These are phyloP conservation scores for Vombatus ursinus DNA, from an alignment of 2,113 vertebrate species.

Conservation along the genomic window DNA sequence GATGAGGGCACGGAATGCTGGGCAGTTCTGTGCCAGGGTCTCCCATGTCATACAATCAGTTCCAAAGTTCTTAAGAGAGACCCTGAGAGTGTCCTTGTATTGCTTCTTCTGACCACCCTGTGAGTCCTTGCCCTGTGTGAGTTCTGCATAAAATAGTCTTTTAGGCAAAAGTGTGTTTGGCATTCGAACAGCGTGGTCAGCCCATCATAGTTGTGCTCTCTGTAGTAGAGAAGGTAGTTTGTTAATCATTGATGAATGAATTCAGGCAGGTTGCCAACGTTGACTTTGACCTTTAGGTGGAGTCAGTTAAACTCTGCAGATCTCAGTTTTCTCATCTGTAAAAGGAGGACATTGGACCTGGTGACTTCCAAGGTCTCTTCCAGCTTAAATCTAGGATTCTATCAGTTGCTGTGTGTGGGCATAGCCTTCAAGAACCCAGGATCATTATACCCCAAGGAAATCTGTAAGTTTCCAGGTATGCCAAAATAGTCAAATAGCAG, in stretches of 20 bases:
- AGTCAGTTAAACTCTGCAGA: neutral
- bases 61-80: too few species aligned
- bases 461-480: neutral
- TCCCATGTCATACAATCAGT: too few species aligned
- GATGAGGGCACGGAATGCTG: too few species aligned
- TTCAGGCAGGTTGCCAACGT: neutral
- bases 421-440: neutral
- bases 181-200: too few species aligned
- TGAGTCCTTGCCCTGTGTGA: too few species aligned
- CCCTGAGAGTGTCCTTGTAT: too few species aligned
- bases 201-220: too few species aligned
- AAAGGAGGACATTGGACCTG: neutral
- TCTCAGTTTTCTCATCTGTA: neutral
- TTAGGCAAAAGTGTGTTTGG: too few species aligned
- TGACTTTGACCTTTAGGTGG: neutral
- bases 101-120: too few species aligned
- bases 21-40: too few species aligned
- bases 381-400: neutral
- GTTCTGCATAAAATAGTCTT: too few species aligned
- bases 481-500: neutral
- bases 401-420: neutral
- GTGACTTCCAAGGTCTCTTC: neutral
- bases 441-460: neutral
- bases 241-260: neutral
- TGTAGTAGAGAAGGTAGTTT: neutral